Conservation (phyloP, 2,888 invertebrate species). For the Melieria omissa region DNA sequence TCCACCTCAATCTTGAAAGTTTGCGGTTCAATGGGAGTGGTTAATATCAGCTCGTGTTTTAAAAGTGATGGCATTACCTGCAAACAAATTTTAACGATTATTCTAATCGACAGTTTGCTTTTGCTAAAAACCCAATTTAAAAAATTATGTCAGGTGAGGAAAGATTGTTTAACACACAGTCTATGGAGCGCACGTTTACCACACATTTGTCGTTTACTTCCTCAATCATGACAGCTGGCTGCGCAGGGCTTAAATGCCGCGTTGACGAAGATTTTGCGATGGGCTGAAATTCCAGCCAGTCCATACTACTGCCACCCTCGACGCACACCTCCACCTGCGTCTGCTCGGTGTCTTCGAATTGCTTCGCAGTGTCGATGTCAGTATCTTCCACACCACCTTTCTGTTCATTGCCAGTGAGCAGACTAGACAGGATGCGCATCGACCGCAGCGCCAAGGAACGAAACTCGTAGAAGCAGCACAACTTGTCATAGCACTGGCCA, state of each 20-base stretch:
- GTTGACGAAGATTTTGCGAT: background rate
- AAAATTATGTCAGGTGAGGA: too few species aligned
- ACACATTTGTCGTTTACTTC: background rate
- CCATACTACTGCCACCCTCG: slow-evolving; percentile 3
- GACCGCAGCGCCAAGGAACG: slow-evolving; percentile 51
- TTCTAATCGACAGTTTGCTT: too few species aligned
- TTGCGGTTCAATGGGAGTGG: too few species aligned
- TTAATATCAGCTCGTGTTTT: too few species aligned
- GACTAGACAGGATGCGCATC: slow-evolving; percentile 43
- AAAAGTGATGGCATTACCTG: too few species aligned
- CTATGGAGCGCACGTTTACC: background rate
- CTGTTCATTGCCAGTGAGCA: background rate
- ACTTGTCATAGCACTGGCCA: slow-evolving; percentile 53
- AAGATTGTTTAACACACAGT: too few species aligned
- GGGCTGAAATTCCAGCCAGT: slow-evolving; percentile 26
- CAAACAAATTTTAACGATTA: too few species aligned
- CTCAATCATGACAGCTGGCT: background rate
- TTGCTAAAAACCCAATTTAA: too few species aligned
- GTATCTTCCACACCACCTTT: background rate
- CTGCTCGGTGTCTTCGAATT: background rate
- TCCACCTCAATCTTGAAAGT: too few species aligned
- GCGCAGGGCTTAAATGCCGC: background rate
- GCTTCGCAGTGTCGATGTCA: background rate
- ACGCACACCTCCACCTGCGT: background rate
- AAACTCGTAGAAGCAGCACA: slow-evolving; percentile 54